These are phyloP conservation scores for Passer domesticus DNA, from an alignment of 2,113 vertebrate genomes.

Conservation along the genomic window DNA sequence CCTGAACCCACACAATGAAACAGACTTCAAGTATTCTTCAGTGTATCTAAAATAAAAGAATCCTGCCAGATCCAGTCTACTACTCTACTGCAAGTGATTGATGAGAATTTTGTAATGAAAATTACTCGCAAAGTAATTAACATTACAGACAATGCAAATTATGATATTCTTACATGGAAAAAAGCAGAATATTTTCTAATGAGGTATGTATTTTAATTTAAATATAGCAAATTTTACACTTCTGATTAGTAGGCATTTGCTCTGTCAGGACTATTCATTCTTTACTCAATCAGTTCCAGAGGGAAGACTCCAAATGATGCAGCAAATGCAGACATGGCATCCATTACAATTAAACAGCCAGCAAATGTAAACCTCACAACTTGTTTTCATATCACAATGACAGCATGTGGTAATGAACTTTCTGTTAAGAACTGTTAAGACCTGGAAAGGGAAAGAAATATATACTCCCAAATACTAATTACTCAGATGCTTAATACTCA, in stretches of 20 bases:
- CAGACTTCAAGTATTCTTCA: neutral
- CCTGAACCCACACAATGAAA: neutral
- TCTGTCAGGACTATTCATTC: neutral
- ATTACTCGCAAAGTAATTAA: neutral
- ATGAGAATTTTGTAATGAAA: neutral
- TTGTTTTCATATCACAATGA: conserved; percentile 13
- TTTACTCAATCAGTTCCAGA: neutral
- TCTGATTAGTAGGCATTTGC: neutral
- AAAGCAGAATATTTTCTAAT: neutral
- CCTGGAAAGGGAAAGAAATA: neutral
- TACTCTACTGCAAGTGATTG: neutral
- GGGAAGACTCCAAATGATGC: neutral
- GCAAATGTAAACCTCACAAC: neutral
- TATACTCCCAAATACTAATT: conserved; percentile 19
- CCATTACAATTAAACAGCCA: neutral
- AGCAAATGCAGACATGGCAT: neutral
- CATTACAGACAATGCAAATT: neutral
- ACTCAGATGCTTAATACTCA: neutral
- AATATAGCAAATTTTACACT: neutral
- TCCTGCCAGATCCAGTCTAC: neutral
- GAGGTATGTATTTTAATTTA: neutral
- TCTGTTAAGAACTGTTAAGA: neutral
- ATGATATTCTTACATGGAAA: neutral
- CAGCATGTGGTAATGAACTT: conserved; percentile 19
- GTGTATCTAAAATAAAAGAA: neutral